Base-by-base conservation (phyloP, 2,888 invertebrate genomes). In the Drosophila atripex region DNA sequence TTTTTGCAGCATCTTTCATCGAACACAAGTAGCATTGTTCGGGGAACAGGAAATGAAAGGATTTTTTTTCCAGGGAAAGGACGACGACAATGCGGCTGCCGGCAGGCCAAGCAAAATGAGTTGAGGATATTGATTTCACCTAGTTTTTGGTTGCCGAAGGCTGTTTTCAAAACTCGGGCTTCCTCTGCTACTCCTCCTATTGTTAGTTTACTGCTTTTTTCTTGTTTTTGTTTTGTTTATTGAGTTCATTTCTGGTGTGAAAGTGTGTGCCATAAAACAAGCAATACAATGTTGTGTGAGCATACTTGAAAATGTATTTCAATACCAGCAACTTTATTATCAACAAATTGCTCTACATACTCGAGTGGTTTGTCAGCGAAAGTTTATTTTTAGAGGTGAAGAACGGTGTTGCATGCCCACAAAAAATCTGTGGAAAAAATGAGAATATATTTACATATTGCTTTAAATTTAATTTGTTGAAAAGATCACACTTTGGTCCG, bases 121-220 rank as follows among this genome's bases (percentile, higher is more conserved):
- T 80, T 63, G 68, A 71, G 73, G 50, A 75, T 86, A 83, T 83
- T 80, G 84, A 84, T 84, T 86, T 83, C 77, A 72, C 75, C 83
- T 83, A 83, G 73, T 78, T 86, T 58, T 65, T 54, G 58, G 46
- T 46, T 61, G 53, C 63, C 50, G 41, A 68, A 52, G 59, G 58
- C 69, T 66, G 63, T 35, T 49, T 64, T 58, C 45, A 28, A 35
- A 53, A 52, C 63, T 38, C 21, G 8, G 61, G 21, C 30, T 54
- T 63, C 46, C 63, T 6, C 35, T n/a, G 18, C 38, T 28, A 8
- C 43, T 18, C 14, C 16, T 47, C 21, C 50, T 18, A 23, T 41
- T 50, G 38, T 53, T 53, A 52, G 50, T 61, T 52, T 64, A 28
- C 32, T 4, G 28, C 38, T 11, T 39, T 14, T 28, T 55, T 21